phyloP scores from a whole-genome alignment of 1,140 invertebrate species.

The Camponotus floridanus region DNA sequence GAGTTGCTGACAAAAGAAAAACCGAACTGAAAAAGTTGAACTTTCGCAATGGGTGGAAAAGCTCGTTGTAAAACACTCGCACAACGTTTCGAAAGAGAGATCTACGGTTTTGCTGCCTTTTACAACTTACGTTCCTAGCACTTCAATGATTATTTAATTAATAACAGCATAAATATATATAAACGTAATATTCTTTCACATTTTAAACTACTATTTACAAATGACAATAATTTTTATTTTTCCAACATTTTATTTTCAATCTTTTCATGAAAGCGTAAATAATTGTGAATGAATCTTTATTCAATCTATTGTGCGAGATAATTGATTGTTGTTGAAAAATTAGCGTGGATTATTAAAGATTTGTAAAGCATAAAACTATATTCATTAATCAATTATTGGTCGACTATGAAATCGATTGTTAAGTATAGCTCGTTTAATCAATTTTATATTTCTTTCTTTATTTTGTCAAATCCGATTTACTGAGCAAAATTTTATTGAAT shows the following conservation, averaged over 20 bases:
- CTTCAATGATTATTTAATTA: conserved; percentile 31
- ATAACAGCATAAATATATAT: conserved; percentile 1
- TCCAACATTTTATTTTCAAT: background rate
- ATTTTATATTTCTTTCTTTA: conserved; percentile 30
- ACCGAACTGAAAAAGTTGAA: conserved; percentile 16
- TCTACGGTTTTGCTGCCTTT: background rate
- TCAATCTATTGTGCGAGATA: background rate
- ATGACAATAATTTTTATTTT: background rate
- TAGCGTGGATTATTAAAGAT: conserved; percentile 11
- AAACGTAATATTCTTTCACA: background rate
- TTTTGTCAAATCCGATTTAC: conserved; percentile 31
- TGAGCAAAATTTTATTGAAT: conserved; percentile 28
- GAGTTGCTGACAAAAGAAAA: conserved; percentile 29
- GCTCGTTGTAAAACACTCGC: conserved; percentile 38
- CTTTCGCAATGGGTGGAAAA: conserved; percentile 3
- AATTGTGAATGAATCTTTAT: conserved; percentile 21
- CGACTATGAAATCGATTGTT: conserved; percentile 30
- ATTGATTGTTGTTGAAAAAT: conserved; percentile 14
- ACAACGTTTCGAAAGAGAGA: conserved; percentile 17
- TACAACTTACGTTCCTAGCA: conserved; percentile 4
- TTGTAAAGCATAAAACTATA: conserved; percentile 15
- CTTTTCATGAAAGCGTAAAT: background rate
- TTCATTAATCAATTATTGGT: conserved; percentile 48
- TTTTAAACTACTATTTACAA: background rate
- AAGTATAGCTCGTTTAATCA: conserved; percentile 6